Base-by-base conservation (phyloP, 2,888 invertebrate genomes). In the Idaea straminata region DNA sequence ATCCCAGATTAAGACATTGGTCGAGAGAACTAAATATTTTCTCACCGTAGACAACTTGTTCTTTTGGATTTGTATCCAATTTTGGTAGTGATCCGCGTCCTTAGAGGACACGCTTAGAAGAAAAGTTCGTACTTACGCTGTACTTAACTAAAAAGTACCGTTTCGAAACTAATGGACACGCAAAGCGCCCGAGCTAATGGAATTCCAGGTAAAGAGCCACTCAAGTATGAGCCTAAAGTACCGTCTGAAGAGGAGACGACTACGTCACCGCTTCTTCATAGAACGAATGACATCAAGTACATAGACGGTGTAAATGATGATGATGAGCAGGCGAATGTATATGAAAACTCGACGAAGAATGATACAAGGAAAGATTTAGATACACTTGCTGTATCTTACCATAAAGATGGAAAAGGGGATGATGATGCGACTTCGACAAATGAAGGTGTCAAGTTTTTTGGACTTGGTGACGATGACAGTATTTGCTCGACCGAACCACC, bases 1-100 rank as follows among this genome's bases (percentile, higher is more conserved):
- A 95, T 80, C 95, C 95, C 71, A 93, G 94, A 79, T 94, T 94
- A 94, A 94, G 94, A 93, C 84, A 93, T 69, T 94, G 87, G 86
- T 91, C 92, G 58, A 83, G 89, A 91, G 92, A 92, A 84, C 80
- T 85, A 80, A 83, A 77, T 66, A 80, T 84, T 78, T 86, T 86
- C 70, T 88, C 88, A 61, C 86, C 91, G 80, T 91, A 92, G 84
- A 86, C 75, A 81, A 77, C 73, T 78, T 74, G 62, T 58, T 62
- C 34, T 64, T 73, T 83, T 83, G 87, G 87, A 85, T 84, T 83
- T 71, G 68, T 78, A 85, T 86, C 87, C 85, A 84, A 82, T 79
- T 77, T 75, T 75, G 80, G 82, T 83, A 84, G 82, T 81, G 74
- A 80, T 82, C 83, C 80, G 77, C 72, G 83, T 84, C 82, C 82